Base-by-base conservation (phyloP, 2,113 vertebrate genomes). In the Anarrhichthys ocellatus region DNA sequence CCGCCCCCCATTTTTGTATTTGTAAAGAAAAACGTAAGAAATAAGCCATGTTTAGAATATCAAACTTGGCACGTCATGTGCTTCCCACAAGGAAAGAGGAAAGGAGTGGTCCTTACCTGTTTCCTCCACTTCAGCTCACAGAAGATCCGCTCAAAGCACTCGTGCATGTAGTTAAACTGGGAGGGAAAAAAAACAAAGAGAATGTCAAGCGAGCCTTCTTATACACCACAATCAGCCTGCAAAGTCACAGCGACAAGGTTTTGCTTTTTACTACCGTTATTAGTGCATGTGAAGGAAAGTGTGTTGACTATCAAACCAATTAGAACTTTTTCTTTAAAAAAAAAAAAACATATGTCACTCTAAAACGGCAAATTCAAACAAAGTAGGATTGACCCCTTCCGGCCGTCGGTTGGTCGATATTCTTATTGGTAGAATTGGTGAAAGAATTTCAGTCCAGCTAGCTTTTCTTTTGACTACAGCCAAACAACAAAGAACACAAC, bases 161-260 rank as follows among this genome's bases (percentile, higher is more conserved):
- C 98, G 29, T 99, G 98, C 98, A 99, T 99, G 94, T 99, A 99
- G 96, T 99, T 99, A 87, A 98, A 99, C 97, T 99, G 94, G 42
- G 52, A 84, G 54, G 84, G 54, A 56, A 54, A 18, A 48, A 56
- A 81, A 73, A 34, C 40, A 87, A 50, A 58, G 0, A 54, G 29
- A 64, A 62, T 20, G 29, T 63, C 71, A 64, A 81, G 70, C 66
- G 44, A 56, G 56, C 56, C 15, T 54, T 52, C 10, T 5, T 48
- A 42, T 18, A 7, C 8, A 50, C 5, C 44, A 69, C 70, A 24
- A 44, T 20, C 24, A 29, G 27, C 17, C 24, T 4, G 32, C 1
- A 78, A 63, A 74, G 62, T 36, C 63, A 82, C 68, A 17, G 9
- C 20, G 36, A 50, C 11, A 22, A 50, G 7, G 27, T 36, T 68